phyloP scores from a whole-genome alignment of 1,140 invertebrate species.

The Drosophila sproati region DNA sequence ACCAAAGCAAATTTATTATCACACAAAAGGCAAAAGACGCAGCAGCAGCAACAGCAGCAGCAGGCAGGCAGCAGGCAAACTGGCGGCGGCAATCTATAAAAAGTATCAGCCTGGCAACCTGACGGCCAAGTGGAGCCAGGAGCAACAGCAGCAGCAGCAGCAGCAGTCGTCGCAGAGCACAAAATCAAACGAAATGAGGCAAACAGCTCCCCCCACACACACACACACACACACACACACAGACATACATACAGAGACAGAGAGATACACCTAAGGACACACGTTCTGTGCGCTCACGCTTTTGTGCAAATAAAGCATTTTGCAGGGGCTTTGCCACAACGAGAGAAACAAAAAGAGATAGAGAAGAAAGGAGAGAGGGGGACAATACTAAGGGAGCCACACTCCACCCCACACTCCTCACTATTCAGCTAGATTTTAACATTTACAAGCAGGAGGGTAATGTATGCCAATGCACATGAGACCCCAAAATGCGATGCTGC shows the following conservation, averaged over 20 bases:
- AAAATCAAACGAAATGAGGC: constrained; percentile 82
- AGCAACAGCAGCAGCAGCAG: constrained; percentile 40
- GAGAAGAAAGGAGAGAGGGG: not conserved
- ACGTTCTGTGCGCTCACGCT: constrained; percentile 55
- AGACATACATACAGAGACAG: constrained; percentile 21
- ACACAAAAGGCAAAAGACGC: constrained; percentile 70
- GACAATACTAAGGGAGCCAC: not conserved
- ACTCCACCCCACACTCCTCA: not conserved
- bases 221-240: constrained; percentile 25
- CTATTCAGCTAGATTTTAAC: constrained; percentile 68
- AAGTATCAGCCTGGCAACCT: constrained; percentile 44
- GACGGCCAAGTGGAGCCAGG: constrained; percentile 13
- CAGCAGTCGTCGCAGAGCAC: constrained; percentile 39
- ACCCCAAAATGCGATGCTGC: constrained; percentile 39
- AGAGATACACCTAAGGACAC: constrained; percentile 12
- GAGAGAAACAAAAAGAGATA: not conserved
- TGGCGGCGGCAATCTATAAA: constrained; percentile 66
- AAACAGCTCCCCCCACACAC: constrained; percentile 17
- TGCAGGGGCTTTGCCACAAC: constrained; percentile 27
- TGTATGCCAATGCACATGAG: constrained; percentile 79
- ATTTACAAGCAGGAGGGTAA: constrained; percentile 75
- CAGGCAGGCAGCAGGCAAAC: constrained; percentile 25
- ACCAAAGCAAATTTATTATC: constrained; percentile 83
- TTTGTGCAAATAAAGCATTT: constrained; percentile 75
- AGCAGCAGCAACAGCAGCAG: not conserved